These are phyloP conservation scores for Drosophila micromelanica DNA, from an alignment of 1,140 invertebrate species.

Conservation along the genomic window DNA sequence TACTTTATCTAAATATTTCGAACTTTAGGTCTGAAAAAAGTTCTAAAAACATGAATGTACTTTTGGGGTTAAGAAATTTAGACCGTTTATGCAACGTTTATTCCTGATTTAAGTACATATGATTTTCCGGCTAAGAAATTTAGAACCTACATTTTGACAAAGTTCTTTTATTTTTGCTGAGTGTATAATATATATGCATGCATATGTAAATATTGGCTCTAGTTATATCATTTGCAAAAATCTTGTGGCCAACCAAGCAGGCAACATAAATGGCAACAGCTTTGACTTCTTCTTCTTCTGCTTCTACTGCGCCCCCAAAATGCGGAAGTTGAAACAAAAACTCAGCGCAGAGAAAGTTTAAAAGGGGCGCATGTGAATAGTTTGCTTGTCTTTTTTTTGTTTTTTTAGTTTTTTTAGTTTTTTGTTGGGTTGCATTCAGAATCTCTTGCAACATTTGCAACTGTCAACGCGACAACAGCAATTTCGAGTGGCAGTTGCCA, in stretches of 20 bases:
- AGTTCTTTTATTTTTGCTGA: not conserved
- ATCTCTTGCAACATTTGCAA: constrained; percentile 72
- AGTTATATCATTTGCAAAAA: constrained; percentile 75
- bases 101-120: too few species aligned
- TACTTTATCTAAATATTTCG: not conserved
- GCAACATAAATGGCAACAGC: constrained; percentile 48
- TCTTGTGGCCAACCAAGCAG: constrained; percentile 70
- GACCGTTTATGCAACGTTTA: too few species aligned
- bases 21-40: not conserved
- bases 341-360: constrained; percentile 33
- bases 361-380: not conserved
- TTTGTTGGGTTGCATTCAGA: constrained; percentile 16
- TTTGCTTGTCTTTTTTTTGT: too few species aligned
- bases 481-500: constrained; percentile 21
- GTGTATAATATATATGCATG: constrained; percentile 7
- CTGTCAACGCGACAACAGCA: constrained; percentile 73
- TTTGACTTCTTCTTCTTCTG: constrained; percentile 55
- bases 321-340: constrained; percentile 74
- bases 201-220: constrained; percentile 75
- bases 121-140: too few species aligned
- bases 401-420: constrained; percentile 16
- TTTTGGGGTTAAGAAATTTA: too few species aligned
- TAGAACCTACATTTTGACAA: too few species aligned
- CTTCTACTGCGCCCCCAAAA: constrained; percentile 61
- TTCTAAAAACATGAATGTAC: not conserved